These are phyloP conservation scores for Halocynthia roretzi DNA, from an alignment of 23 tunicate genomes.

Conservation along the genomic window DNA sequence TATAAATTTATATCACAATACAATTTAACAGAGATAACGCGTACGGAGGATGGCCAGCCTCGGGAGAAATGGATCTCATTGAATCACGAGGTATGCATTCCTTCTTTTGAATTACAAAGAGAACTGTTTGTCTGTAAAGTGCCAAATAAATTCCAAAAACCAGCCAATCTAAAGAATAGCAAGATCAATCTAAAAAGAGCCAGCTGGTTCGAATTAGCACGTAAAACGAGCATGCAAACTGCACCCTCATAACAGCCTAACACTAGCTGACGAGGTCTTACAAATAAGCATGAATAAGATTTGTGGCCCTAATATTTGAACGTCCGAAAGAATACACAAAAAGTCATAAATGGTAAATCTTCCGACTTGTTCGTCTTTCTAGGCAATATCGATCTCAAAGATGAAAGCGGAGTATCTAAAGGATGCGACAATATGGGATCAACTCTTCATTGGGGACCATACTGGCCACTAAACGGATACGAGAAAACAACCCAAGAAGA, in stretches of 20 bases:
- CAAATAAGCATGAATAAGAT: no score
- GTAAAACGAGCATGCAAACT: no score
- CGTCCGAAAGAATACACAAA: not conserved
- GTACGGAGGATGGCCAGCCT: constrained; percentile 88
- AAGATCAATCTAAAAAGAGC: no score
- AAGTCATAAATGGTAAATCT: not conserved
- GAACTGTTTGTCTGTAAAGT: no score
- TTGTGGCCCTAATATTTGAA: no score
- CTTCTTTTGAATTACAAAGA: not conserved
- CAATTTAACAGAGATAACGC: constrained; percentile 24
- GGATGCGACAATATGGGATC: constrained; percentile 74
- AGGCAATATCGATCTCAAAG: constrained; percentile 50
- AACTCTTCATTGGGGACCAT: constrained; percentile 94
- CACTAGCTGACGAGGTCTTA: no score
- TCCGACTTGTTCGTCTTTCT: not conserved
- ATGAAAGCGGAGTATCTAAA: constrained; percentile 49
- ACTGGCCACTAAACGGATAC: constrained; percentile 71
- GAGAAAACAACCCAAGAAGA: constrained; percentile 48
- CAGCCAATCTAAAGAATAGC: no score
- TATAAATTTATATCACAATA: not conserved
- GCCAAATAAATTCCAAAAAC: no score
- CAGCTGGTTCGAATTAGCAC: no score
- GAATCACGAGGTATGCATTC: constrained; percentile 68
- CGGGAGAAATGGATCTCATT: constrained; percentile 78
- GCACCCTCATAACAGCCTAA: no score